These are phyloP conservation scores for Sebastes reedi DNA, from an alignment of 2,797 vertebrate species.

Conservation along the genomic window DNA sequence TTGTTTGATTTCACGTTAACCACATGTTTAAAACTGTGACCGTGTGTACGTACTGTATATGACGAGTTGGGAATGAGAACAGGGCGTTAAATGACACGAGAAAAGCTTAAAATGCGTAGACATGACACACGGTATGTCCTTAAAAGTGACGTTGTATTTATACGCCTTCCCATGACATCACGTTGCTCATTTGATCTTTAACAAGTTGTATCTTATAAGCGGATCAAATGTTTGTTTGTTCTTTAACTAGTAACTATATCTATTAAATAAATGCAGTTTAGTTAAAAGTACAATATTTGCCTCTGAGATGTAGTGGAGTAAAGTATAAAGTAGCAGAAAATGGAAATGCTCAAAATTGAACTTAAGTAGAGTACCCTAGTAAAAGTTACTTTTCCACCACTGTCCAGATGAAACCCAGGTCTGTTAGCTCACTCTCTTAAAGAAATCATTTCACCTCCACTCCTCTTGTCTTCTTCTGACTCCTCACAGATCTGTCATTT, in stretches of 20 bases:
- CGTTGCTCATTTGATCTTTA: not conserved
- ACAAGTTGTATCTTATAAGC: not conserved
- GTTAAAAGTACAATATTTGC: not conserved
- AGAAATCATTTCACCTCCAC: not conserved
- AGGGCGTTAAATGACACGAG: too few species aligned
- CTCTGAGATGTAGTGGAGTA: not conserved
- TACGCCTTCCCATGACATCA: too few species aligned
- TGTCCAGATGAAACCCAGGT: not conserved
- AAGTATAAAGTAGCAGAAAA: not conserved
- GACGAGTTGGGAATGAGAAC: too few species aligned
- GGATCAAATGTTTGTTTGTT: accelerated
- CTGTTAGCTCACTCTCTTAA: not conserved
- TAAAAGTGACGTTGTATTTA: too few species aligned
- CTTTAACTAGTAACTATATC: not conserved
- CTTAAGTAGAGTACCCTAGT: not conserved
- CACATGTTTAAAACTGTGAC: too few species aligned
- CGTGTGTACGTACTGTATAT: too few species aligned
- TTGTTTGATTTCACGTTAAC: too few species aligned
- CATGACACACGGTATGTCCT: too few species aligned
- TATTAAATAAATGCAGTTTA: not conserved
- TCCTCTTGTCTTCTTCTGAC: not conserved
- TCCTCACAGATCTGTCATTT: not conserved
- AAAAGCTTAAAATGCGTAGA: too few species aligned
- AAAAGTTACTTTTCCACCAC: not conserved
- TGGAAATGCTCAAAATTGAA: not conserved